phyloP scores from a whole-genome alignment of 2,113 vertebrate species.

The Eurypyga helias region DNA sequence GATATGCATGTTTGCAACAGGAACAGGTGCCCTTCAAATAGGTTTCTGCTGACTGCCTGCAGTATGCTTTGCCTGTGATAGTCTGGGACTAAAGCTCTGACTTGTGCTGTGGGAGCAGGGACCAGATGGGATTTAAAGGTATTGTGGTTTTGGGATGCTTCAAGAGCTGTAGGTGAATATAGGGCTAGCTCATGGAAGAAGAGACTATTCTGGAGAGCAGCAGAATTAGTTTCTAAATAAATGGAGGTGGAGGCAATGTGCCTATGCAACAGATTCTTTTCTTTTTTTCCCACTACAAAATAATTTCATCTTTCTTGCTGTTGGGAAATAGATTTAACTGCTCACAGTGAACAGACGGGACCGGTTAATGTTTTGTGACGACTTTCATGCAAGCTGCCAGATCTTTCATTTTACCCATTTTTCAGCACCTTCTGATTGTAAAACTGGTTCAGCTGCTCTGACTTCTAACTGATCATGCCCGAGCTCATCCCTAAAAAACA shows the following conservation, averaged over 20 bases:
- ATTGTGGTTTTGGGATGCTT: neutral
- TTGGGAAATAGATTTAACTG: neutral
- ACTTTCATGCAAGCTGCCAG: slow-evolving; percentile 15
- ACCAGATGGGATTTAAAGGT: neutral
- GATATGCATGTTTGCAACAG: neutral
- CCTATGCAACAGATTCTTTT: neutral
- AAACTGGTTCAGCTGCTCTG: neutral
- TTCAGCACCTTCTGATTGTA: neutral
- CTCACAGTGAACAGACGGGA: neutral
- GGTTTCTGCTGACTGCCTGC: neutral
- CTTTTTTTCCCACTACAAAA: neutral
- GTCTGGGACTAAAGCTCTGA: neutral
- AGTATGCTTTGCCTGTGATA: neutral
- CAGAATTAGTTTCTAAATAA: neutral
- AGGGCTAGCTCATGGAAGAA: neutral
- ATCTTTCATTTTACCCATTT: neutral
- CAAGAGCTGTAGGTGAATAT: neutral
- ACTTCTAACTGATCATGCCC: neutral
- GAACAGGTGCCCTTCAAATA: neutral
- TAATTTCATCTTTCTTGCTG: neutral
- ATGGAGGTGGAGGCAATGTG: neutral
- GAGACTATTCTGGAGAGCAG: neutral
- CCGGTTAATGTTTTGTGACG: slow-evolving; percentile 30
- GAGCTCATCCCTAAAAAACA: neutral
- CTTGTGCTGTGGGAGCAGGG: neutral